Base-by-base conservation (phyloP, 2,888 invertebrate genomes). In the Rhagophthalmus giganteus region DNA sequence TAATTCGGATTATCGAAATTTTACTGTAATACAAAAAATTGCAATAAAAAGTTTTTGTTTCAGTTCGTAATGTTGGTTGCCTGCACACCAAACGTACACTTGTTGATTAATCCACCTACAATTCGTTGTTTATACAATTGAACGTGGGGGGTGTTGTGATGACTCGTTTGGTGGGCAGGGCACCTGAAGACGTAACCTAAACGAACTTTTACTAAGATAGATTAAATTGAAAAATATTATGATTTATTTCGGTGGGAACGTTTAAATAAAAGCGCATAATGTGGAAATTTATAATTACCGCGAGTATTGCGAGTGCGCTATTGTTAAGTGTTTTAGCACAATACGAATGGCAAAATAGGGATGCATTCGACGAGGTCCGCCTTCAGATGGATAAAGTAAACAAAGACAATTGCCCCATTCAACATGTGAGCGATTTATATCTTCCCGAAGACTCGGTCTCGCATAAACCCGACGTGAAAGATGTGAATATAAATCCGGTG, bases 401-500 rank as follows among this genome's bases (percentile, higher is more conserved):
- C 42, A 79, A 81, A 0, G 90, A 94, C 41, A 98, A 96, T 74
- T 98, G 98, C 71, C 87, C 85, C 46, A 92, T 95, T 50, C 88
- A 90, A 63, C 90, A 93, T 68, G 77, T 87, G 10, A 85, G 85
- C 41, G 91, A 95, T 63, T 77, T 98, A 13, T 90, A 87, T 69
- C 77, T 97, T 50, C 90, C 92, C 0, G 81, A 84, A 38, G 90
- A 92, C 59, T 80, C 91, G 0, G 87, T 98, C 1, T 93, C 96
- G 0, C 96, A 96, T 70, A 80, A 89, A 57, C 95, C 95, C 0
- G 92, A 94, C 66, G 91, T 94, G 53, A 94, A 94, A 74, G 92
- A 95, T 69, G 86, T 95, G 54, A 93, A 94, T 67, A 90, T 94
- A 42, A 94, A 96, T 78, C 91, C 95, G 6, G 85, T 96, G 38